Evolutionary conservation across 2,888 invertebrate species (phyloP).

Genomic region (Euzophera pinguis): DNA sequence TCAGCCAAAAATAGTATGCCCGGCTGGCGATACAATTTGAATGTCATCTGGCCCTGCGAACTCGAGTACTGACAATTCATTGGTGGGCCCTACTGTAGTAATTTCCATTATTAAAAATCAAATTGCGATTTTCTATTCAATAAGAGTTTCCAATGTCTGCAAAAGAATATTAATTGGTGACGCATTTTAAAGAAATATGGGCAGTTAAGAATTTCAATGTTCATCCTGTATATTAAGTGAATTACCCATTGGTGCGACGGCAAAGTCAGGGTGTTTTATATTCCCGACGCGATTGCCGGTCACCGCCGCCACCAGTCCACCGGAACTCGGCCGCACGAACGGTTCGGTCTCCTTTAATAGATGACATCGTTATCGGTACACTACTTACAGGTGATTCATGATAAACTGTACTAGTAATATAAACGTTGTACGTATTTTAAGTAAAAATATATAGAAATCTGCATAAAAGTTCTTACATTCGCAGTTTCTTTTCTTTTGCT

Average conservation of each 20-base stretch:
- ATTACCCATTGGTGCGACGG: slow-evolving; percentile 19
- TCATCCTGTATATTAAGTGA: not conserved
- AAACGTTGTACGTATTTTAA: not conserved
- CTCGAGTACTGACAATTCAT: too few species aligned
- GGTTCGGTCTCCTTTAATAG: slow-evolving; percentile 53
- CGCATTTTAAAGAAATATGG: not conserved
- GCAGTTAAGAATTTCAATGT: not conserved
- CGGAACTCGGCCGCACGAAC: slow-evolving; percentile 55
- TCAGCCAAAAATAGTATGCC: too few species aligned
- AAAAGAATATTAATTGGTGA: not conserved
- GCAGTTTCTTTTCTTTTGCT: too few species aligned
- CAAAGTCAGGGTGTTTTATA: slow-evolving; percentile 36
- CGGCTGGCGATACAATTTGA: too few species aligned
- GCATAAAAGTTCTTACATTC: too few species aligned
- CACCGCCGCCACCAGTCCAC: slow-evolving; percentile 37
- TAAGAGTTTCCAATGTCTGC: not conserved
- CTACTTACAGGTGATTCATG: slow-evolving; percentile 33
- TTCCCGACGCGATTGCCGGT: slow-evolving; percentile 40
- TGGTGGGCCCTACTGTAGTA: not conserved
- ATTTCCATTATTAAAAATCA: not conserved
- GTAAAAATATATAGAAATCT: not conserved
- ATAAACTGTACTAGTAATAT: slow-evolving; percentile 15
- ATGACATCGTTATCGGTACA: slow-evolving; percentile 35
- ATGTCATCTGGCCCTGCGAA: too few species aligned
- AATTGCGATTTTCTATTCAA: not conserved